Evolutionary conservation across 2,888 invertebrate species (phyloP).

Genomic region (Cepaea hortensis): DNA sequence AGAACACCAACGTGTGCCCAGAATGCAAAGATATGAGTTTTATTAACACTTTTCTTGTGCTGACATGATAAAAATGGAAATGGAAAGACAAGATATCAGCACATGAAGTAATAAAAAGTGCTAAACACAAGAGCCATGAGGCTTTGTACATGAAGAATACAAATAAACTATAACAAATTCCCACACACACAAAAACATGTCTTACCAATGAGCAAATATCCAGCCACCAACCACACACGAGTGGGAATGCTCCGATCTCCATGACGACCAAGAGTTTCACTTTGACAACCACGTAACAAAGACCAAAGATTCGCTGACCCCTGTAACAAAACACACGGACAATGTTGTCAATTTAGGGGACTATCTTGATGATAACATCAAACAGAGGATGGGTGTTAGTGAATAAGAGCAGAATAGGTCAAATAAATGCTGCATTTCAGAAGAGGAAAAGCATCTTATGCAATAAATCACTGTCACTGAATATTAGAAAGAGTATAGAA

Average conservation of each 20-base stretch:
- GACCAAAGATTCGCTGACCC: slow-evolving; percentile 81
- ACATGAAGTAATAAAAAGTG: background rate
- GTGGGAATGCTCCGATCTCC: slow-evolving; percentile 96
- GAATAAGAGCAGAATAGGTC: too few relatives aligned
- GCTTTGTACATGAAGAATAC: background rate
- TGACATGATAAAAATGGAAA: too few relatives aligned
- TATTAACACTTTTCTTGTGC: too few relatives aligned
- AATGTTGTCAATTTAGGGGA: background rate
- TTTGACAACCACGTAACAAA: slow-evolving; percentile 80
- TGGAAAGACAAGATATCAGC: background rate
- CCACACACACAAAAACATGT: background rate
- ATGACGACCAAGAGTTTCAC: slow-evolving; percentile 96
- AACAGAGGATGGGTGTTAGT: too few relatives aligned
- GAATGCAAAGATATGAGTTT: too few relatives aligned
- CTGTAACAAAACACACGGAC: slow-evolving; percentile 50
- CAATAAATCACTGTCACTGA: too few relatives aligned
- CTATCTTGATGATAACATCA: too few relatives aligned
- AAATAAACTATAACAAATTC: background rate
- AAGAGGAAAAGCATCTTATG: too few relatives aligned
- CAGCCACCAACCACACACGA: slow-evolving; percentile 99
- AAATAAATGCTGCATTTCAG: too few relatives aligned
- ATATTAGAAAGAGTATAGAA: too few relatives aligned
- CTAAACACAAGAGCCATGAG: background rate
- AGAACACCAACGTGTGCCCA: too few relatives aligned
- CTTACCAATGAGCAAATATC: slow-evolving; percentile 92